Conservation (phyloP, 2,888 invertebrate species). For the Adelognathus sp. region DNA sequence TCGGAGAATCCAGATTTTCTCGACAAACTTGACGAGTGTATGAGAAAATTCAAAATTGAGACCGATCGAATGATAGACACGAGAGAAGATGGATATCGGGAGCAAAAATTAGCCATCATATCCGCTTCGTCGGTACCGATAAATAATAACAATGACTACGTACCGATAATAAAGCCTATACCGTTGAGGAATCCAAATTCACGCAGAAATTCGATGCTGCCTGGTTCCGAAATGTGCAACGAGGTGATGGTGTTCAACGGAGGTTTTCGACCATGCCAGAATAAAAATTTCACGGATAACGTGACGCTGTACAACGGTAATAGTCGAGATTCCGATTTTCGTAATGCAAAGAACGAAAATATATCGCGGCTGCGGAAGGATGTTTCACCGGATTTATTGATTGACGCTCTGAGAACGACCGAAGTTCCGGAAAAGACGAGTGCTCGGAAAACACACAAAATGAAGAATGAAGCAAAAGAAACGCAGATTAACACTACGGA, state of each 20-base stretch:
- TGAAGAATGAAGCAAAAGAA: slow-evolving; percentile 78
- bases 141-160: slow-evolving; percentile 72
- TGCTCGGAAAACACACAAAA: slow-evolving; percentile 81
- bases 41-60: slow-evolving; percentile 87
- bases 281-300: slow-evolving; percentile 64
- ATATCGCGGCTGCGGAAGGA: slow-evolving; percentile 82
- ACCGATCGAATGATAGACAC: slow-evolving; percentile 85
- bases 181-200: slow-evolving; percentile 76
- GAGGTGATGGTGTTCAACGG: slow-evolving; percentile 75
- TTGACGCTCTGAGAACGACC: slow-evolving; percentile 84
- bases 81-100: slow-evolving; percentile 70
- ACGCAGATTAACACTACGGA: slow-evolving; percentile 81
- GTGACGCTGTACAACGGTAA: slow-evolving; percentile 36
- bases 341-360: slow-evolving; percentile 80
- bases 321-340: slow-evolving; percentile 54
- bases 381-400: slow-evolving; percentile 73
- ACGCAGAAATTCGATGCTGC: slow-evolving; percentile 78
- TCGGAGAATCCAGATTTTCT: slow-evolving; percentile 86
- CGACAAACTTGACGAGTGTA: slow-evolving; percentile 87
- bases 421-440: slow-evolving; percentile 83
- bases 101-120: slow-evolving; percentile 65
- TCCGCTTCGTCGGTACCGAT: slow-evolving; percentile 65
- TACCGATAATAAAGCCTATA: slow-evolving; percentile 72
- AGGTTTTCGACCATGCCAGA: slow-evolving; percentile 70
- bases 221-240: slow-evolving; percentile 78